phyloP scores from a whole-genome alignment of 1,140 invertebrate species.

The Platorchestia sp. region DNA sequence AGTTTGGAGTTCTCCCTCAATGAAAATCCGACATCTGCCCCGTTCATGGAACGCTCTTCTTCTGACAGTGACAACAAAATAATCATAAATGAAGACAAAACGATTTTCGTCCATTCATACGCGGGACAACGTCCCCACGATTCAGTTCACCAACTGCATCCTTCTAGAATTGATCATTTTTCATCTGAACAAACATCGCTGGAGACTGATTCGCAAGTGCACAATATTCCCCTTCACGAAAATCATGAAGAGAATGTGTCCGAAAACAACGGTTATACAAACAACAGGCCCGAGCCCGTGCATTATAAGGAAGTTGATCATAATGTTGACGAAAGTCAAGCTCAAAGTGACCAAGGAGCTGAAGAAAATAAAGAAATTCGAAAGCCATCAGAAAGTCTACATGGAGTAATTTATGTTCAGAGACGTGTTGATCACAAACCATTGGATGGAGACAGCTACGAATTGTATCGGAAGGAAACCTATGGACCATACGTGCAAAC shows the following conservation, averaged over 20 bases:
- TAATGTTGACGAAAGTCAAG: neutral
- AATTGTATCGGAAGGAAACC: slow-evolving; percentile 10
- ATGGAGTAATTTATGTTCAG: neutral
- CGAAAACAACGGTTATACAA: neutral
- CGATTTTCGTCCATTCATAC: neutral
- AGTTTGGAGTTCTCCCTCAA: slow-evolving; percentile 28
- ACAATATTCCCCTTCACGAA: neutral
- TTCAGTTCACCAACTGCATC: neutral
- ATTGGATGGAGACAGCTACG: neutral
- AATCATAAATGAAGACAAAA: neutral
- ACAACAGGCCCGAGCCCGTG: neutral
- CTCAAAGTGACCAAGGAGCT: neutral
- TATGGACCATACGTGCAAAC: neutral
- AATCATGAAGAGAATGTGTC: neutral
- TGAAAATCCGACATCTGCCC: neutral
- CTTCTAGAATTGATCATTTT: neutral
- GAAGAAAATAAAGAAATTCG: neutral
- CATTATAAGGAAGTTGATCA: neutral
- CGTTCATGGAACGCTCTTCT: neutral
- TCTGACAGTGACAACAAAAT: neutral
- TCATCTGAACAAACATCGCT: neutral
- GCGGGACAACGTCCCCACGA: neutral
- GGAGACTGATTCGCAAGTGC: neutral
- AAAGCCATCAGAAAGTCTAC: neutral
- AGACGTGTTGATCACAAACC: neutral